Base-by-base conservation (phyloP, 2,113 vertebrate species). In the Labrus mixtus region DNA sequence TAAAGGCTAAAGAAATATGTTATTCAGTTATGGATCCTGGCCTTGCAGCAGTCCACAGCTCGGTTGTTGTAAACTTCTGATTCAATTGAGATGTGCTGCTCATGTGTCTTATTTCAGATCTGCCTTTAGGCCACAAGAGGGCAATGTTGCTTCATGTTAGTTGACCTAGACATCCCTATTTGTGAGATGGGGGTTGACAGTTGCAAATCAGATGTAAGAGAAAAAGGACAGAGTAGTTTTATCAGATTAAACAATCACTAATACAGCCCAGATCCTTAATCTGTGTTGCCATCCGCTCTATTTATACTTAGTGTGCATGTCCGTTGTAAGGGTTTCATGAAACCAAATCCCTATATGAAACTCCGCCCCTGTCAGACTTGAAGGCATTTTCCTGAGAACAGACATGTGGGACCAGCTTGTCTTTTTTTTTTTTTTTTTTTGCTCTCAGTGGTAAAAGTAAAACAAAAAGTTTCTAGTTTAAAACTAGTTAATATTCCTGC, bases 201-300 rank as follows among this genome's bases (percentile, higher is more conserved):
- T 59, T 39, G 5, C 36, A 81, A 78, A 88, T 82, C 83, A 17
- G 41, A 46, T 57, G 41, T 36, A 76, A 54, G 22, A 62, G 17
- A 53, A 73, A 54, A 62, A 68, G 41, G 7, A 59, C 54, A 12
- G 70, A 46, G 45, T 62, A 7, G 43, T 82, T 76, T 71, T 4
- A 39, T n/a, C 19, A 43, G 12, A 43, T 51, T 53, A 86, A 65
- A 76, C 64, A 67, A 55, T 83, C 68, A 73, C 33, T 50, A 60
- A 76, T 61, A 13, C 22, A 60, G 72, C 79, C 61, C 43, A 82
- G 65, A 89, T 79, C 81, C 85, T 86, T 92, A 89, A 92, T 91
- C 88, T 85, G 78, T 84, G 79, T 87, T 86, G 84, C 91, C 90
- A 89, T 91, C 66, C 6, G 29, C 69, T 70, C 60, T 69, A 39